Evolutionary conservation across 2,113 vertebrate genomes (phyloP).

Genomic region (Axis porcinus): DNA sequence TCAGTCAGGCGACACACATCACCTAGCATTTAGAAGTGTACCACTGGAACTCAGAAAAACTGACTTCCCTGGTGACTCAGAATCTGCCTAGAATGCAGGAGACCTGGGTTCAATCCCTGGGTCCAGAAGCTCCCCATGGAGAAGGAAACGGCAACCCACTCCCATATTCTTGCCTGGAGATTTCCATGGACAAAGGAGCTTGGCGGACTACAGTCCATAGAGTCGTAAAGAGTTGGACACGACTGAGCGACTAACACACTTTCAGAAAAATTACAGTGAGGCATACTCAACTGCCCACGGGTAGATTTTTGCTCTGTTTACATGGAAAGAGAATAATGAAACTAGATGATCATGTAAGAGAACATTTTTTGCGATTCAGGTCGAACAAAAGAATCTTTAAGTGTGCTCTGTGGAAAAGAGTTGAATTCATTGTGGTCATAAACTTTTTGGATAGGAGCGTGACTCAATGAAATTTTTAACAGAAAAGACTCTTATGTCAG

Average conservation of each 20-base stretch:
- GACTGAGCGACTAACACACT: not conserved
- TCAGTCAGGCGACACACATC: not conserved
- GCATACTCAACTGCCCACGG: not conserved
- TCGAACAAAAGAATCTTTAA: slow-evolving; percentile 18
- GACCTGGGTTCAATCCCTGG: not conserved
- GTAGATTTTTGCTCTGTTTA: not conserved
- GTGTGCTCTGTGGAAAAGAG: not conserved
- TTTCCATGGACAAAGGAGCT: not conserved
- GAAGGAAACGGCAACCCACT: not conserved
- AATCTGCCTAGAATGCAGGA: not conserved
- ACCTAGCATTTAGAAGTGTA: not conserved
- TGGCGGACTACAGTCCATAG: not conserved
- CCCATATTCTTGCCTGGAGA: not conserved
- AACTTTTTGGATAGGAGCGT: not conserved
- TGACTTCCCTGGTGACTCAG: not conserved
- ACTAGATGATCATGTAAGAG: not conserved
- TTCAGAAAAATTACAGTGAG: not conserved
- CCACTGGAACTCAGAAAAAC: not conserved
- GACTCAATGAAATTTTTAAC: slow-evolving; percentile 5
- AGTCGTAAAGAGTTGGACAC: not conserved
- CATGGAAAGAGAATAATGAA: not conserved
- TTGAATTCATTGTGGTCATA: not conserved
- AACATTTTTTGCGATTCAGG: not conserved
- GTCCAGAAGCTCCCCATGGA: not conserved
- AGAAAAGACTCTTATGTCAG: not conserved